phyloP scores from a whole-genome alignment of 2,113 vertebrate species.

The Centropus unirufus region DNA sequence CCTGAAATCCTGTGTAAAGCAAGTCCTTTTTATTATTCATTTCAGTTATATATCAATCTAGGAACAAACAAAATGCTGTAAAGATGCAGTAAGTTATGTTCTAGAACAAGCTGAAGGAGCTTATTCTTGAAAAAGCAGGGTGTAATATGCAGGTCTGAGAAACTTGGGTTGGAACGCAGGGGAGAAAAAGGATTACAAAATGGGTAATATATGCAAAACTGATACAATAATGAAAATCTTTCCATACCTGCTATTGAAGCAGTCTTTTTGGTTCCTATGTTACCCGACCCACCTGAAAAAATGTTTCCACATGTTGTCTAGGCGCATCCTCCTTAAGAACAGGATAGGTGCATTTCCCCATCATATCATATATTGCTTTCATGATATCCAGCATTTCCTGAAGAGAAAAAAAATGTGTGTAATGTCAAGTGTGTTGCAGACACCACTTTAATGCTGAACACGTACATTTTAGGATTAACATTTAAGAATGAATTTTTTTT shows the following conservation, averaged over 20 bases:
- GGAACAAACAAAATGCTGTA: background rate
- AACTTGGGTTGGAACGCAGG: background rate
- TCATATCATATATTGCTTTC: slow-evolving; percentile 99
- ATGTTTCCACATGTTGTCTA: slow-evolving; percentile 93
- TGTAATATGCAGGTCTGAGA: background rate
- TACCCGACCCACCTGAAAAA: slow-evolving; percentile 87
- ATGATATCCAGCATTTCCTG: slow-evolving; percentile 99
- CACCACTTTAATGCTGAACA: background rate
- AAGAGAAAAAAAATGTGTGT: background rate
- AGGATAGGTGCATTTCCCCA: slow-evolving; percentile 98
- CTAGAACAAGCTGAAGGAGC: background rate
- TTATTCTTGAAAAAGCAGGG: background rate
- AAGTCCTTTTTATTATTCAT: background rate
- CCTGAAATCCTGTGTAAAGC: background rate
- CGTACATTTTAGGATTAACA: background rate
- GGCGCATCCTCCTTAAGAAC: slow-evolving; percentile 94
- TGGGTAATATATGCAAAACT: background rate
- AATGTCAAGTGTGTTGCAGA: background rate
- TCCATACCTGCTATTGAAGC: background rate
- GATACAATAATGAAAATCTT: background rate
- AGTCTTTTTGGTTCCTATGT: background rate
- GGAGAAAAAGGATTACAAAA: background rate
- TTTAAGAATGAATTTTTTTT: background rate
- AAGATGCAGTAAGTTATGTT: background rate
- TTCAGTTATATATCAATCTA: background rate